A percentile compares a stretch with the other conserved stretches of the same genome.
These are phyloP conservation scores for Altica lythri DNA, from an alignment of 2,888 invertebrate genomes.

Conservation along the genomic window DNA sequence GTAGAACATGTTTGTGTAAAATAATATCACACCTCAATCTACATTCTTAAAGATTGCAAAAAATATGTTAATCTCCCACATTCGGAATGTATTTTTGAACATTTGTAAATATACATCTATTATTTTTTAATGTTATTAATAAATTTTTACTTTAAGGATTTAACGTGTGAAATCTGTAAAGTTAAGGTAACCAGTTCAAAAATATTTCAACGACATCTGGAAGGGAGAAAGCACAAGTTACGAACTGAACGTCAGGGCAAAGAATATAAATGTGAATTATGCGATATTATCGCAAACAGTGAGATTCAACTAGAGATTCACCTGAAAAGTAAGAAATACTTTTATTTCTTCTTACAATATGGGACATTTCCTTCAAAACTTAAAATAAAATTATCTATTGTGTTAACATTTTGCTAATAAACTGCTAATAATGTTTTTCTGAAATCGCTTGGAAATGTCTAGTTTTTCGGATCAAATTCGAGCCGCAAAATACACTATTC, in stretches of 20 bases:
- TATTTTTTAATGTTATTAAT: not conserved
- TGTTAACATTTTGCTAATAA: no score
- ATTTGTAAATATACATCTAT: no score
- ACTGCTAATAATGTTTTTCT: no score
- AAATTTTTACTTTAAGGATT: slow-evolving; percentile 37
- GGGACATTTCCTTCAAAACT: slow-evolving; percentile 2
- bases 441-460: no score
- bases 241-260: slow-evolving; percentile 52
- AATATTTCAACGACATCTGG: slow-evolving; percentile 53
- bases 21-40: no score
- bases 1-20: no score
- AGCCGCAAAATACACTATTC: no score
- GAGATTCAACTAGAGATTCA: slow-evolving; percentile 55
- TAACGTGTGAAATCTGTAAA: slow-evolving; percentile 53
- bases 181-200: slow-evolving; percentile 54
- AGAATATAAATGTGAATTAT: slow-evolving; percentile 53
- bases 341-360: not conserved
- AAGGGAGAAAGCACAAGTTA: slow-evolving; percentile 54
- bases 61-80: no score
- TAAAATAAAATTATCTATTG: slow-evolving; percentile 11
- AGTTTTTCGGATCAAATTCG: no score
- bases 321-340: slow-evolving; percentile 50
- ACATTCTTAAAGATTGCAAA: no score
- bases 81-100: no score
- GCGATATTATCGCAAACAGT: slow-evolving; percentile 54